These are phyloP conservation scores for Eidolon dupreanum DNA, from an alignment of 2,797 vertebrate species.

Conservation along the genomic window DNA sequence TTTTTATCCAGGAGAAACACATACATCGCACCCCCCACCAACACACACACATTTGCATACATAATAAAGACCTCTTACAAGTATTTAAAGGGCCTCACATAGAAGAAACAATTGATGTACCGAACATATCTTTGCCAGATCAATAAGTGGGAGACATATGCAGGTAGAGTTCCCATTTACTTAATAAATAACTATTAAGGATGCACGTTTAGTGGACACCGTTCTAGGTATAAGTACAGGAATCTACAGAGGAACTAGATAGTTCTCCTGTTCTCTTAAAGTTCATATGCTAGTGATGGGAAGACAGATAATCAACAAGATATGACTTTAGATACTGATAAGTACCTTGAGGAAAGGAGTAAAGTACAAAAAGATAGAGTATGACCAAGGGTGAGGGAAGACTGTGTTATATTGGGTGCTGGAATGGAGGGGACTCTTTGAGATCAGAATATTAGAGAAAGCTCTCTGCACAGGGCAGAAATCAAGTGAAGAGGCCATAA, in stretches of 20 bases:
- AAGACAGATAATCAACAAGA: constrained; percentile 48
- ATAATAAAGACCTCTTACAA: neutral
- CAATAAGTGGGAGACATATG: neutral
- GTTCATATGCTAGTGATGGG: constrained; percentile 1
- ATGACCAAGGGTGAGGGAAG: neutral
- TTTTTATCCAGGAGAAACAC: neutral
- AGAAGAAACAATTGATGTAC: constrained; percentile 9
- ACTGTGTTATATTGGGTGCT: neutral
- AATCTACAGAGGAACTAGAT: neutral
- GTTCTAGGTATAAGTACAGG: neutral
- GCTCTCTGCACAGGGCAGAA: neutral
- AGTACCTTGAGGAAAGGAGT: neutral
- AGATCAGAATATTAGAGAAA: constrained; percentile 1
- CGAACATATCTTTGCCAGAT: neutral
- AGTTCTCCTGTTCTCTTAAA: neutral
- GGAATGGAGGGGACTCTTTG: neutral
- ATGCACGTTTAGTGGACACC: neutral
- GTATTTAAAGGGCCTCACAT: neutral
- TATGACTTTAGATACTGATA: neutral
- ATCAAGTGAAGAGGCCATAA: neutral
- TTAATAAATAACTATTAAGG: neutral
- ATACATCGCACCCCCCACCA: no score
- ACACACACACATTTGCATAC: neutral
- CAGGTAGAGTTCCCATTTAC: neutral
- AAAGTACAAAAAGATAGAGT: neutral